These are phyloP conservation scores for Pinctada fucata DNA, from an alignment of 2,888 invertebrate species.

Conservation along the genomic window DNA sequence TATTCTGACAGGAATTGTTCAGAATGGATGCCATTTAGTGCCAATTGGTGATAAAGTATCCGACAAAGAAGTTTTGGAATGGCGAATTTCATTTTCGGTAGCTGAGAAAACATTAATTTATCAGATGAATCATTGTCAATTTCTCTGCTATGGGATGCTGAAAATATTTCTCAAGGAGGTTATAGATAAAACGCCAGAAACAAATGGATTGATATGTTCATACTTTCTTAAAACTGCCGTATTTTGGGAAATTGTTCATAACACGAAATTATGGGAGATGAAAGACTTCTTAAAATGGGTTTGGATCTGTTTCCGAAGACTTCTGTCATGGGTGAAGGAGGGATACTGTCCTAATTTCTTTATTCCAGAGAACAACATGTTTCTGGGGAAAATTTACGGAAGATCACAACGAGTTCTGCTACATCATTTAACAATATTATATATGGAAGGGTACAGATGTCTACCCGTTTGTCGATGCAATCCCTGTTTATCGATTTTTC, in stretches of 20 bases:
- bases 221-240: conserved; percentile 5
- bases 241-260: not conserved
- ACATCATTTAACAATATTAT: not conserved
- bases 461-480: not conserved
- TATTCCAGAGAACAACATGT: conserved; percentile 16
- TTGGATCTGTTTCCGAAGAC: conserved; percentile 1
- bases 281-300: not conserved
- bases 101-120: conserved; percentile 7
- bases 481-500: not conserved
- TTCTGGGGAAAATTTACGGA: not conserved
- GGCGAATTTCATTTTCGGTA: conserved; percentile 7
- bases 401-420: not conserved
- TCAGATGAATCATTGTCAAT: conserved; percentile 1
- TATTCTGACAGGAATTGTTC: not conserved
- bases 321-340: conserved; percentile 9
- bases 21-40: conserved; percentile 5
- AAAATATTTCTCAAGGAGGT: conserved; percentile 5
- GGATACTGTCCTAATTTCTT: conserved; percentile 13
- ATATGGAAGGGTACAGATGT: not conserved
- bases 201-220: not conserved
- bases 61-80: not conserved
- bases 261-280: not conserved
- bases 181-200: not conserved
- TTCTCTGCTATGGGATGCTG: conserved; percentile 6
- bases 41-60: conserved; percentile 1